These are phyloP conservation scores for Lasius fuliginosus DNA, from an alignment of 2,888 invertebrate genomes.

Conservation along the genomic window DNA sequence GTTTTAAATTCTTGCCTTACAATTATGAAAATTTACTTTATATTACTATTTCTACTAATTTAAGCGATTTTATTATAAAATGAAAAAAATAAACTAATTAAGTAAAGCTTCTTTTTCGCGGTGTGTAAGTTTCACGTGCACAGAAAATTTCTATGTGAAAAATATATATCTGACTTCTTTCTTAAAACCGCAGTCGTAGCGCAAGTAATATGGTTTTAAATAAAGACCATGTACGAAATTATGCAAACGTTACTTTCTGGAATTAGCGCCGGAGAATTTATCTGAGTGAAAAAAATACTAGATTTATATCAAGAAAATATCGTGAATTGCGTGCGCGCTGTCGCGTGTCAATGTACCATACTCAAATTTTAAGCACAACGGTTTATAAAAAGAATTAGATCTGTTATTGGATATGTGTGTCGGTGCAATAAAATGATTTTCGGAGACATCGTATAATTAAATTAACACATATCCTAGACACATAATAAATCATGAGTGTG, in stretches of 20 bases:
- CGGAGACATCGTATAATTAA: neutral
- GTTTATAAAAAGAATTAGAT: neutral
- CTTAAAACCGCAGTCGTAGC: neutral
- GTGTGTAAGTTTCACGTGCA: neutral
- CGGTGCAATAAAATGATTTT: neutral
- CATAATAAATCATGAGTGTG: neutral
- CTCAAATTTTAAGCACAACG: neutral
- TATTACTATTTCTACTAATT: neutral
- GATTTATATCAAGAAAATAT: neutral
- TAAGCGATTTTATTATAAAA: neutral
- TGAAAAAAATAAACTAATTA: neutral
- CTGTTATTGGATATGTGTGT: neutral
- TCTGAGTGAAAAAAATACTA: neutral
- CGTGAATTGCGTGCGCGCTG: slow-evolving; percentile 14
- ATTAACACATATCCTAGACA: neutral
- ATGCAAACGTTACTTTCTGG: slow-evolving; percentile 3
- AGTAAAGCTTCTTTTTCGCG: neutral
- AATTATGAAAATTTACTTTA: neutral
- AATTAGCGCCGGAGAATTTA: neutral
- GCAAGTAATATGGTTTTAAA: neutral
- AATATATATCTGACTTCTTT: neutral
- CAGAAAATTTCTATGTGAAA: neutral
- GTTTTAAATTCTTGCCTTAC: too few relatives aligned
- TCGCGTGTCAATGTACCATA: slow-evolving; percentile 16
- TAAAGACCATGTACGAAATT: slow-evolving; percentile 10